Conservation (phyloP, 2,113 vertebrate species). For the Montifringilla adamsi region DNA sequence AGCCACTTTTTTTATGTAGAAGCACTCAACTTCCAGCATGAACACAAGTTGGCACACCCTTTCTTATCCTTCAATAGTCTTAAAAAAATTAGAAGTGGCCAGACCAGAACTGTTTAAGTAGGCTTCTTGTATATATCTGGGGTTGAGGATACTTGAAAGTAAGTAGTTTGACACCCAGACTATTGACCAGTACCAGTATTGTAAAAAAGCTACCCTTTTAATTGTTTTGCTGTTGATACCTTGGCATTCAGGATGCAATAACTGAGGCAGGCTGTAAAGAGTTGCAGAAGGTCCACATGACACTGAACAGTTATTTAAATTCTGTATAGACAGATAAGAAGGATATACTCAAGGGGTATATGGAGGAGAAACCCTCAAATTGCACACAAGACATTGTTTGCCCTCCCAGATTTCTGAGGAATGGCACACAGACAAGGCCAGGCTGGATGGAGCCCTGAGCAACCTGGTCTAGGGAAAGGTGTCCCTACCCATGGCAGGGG, state of each 20-base stretch:
- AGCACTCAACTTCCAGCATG: not conserved
- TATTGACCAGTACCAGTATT: not conserved
- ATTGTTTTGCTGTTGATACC: not conserved
- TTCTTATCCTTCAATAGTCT: not conserved
- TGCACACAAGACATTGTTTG: not conserved
- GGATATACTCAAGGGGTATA: not conserved
- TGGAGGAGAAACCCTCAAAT: not conserved
- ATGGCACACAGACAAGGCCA: not conserved
- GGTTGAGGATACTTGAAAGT: not conserved
- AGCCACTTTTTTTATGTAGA: not conserved
- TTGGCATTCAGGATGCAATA: not conserved
- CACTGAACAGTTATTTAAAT: not conserved
- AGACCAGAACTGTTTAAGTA: not conserved
- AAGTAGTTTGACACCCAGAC: not conserved
- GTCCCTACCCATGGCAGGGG: rapidly evolving
- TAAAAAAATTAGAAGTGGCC: not conserved
- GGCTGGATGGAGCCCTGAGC: not conserved
- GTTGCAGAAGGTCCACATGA: not conserved
- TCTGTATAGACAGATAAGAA: not conserved
- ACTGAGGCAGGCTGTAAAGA: not conserved
- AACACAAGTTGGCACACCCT: not conserved
- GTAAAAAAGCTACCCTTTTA: not conserved
- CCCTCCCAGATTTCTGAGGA: not conserved
- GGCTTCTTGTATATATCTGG: not conserved
- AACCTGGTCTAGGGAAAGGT: not conserved